A percentile compares a stretch with the other conserved stretches of the same genome.
Evolutionary conservation across 2,888 invertebrate genomes (phyloP).

Genomic region (Notodonta dromedarius): DNA sequence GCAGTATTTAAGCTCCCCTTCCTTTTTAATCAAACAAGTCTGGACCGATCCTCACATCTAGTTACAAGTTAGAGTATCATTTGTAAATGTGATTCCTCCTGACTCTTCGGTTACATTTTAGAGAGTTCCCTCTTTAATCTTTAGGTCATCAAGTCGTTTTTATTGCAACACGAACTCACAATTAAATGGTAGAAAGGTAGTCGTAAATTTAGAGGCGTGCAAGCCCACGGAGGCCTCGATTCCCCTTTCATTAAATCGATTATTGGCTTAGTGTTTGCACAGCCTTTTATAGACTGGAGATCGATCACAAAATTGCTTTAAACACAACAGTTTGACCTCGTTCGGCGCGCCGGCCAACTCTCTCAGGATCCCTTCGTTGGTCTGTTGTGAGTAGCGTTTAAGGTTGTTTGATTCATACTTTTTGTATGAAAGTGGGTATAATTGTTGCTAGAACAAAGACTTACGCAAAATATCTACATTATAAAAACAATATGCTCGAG

Average conservation of each 20-base stretch:
- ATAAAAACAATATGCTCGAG: too few species aligned
- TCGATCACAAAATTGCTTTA: slow-evolving; percentile 72
- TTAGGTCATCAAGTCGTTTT: slow-evolving; percentile 72
- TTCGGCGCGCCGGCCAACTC: slow-evolving; percentile 43
- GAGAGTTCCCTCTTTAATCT: slow-evolving; percentile 67
- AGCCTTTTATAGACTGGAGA: slow-evolving; percentile 69
- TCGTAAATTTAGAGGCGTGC: slow-evolving; percentile 74
- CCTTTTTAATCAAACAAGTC: slow-evolving; percentile 12
- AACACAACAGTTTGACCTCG: slow-evolving; percentile 65
- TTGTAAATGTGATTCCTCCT: slow-evolving; percentile 50
- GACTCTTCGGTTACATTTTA: slow-evolving; percentile 48
- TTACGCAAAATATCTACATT: too few species aligned
- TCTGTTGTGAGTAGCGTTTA: slow-evolving; percentile 11
- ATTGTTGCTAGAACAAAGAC: too few species aligned
- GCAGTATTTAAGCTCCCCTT: slow-evolving; percentile 5
- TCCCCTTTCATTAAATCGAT: slow-evolving; percentile 79
- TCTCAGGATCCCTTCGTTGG: slow-evolving; percentile 35
- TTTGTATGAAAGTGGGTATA: too few species aligned
- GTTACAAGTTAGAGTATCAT: slow-evolving; percentile 46
- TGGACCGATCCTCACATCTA: slow-evolving; percentile 25
- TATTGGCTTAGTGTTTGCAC: slow-evolving; percentile 67
- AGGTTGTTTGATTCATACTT: neutral
- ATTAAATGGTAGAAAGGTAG: slow-evolving; percentile 72
- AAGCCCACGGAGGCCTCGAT: slow-evolving; percentile 71
- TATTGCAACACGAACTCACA: slow-evolving; percentile 76